Conservation (phyloP, 2,797 vertebrate species). For the Oophaga sylvatica region DNA sequence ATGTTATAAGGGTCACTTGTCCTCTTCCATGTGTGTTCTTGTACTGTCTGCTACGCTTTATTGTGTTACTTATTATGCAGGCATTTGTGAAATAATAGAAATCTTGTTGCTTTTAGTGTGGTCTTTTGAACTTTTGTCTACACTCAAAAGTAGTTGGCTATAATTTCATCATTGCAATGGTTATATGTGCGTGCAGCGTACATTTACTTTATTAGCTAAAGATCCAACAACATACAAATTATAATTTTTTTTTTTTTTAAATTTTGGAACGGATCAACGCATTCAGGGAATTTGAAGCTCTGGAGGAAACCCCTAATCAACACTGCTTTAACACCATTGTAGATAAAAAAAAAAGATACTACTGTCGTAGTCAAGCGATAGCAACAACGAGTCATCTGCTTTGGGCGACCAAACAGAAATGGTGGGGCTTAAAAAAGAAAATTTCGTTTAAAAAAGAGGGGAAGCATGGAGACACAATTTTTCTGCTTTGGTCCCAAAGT, state of each 20-base stretch:
- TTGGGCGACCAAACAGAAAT: conserved; percentile 63
- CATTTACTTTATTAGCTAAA: too few relatives aligned
- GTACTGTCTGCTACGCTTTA: too few relatives aligned
- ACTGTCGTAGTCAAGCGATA: conserved; percentile 80
- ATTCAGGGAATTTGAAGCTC: conserved; percentile 81
- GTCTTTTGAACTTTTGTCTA: too few relatives aligned
- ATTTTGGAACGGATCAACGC: conserved; percentile 77
- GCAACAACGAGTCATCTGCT: conserved; percentile 64
- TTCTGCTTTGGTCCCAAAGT: not conserved
- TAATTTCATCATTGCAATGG: not conserved
- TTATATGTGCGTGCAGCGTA: too few relatives aligned
- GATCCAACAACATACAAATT: too few relatives aligned
- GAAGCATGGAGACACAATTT: conserved; percentile 62
- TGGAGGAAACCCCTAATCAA: conserved; percentile 73
- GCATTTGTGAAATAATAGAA: too few relatives aligned
- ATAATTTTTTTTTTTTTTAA: not conserved
- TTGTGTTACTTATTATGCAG: too few relatives aligned
- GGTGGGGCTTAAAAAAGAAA: conserved; percentile 70
- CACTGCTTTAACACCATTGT: not conserved
- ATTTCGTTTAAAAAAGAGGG: conserved; percentile 78
- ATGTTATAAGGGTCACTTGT: too few relatives aligned
- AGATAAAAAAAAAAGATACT: conserved; percentile 39
- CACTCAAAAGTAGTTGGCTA: too few relatives aligned
- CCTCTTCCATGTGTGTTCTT: too few relatives aligned
- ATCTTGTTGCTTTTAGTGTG: too few relatives aligned